Percentiles rank a stretch among this genome's conserved stretches.
These are phyloP conservation scores for Mesorhabditis belari DNA, from an alignment of 2,888 invertebrate genomes.

Conservation along the genomic window DNA sequence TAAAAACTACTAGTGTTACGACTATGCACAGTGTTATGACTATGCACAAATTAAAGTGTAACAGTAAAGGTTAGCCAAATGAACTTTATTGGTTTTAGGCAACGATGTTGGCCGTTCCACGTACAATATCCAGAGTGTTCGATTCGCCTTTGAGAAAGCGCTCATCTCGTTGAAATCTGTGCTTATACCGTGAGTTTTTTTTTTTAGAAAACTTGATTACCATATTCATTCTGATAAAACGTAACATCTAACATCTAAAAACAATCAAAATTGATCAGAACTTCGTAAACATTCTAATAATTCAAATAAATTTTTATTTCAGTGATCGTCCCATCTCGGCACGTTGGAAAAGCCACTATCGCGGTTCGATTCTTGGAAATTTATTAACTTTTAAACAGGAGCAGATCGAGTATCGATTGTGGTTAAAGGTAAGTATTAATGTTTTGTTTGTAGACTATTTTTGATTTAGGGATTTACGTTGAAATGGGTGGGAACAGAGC, in stretches of 20 bases:
- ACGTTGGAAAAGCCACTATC: neutral
- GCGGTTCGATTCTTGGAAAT: neutral
- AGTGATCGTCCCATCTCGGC: neutral
- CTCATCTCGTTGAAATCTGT: constrained; percentile 66
- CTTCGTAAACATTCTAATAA: too few species aligned
- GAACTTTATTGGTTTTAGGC: too few species aligned
- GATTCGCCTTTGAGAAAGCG: constrained; percentile 92
- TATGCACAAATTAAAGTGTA: too few species aligned
- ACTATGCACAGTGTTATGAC: too few species aligned
- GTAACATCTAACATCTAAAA: too few species aligned
- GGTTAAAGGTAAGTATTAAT: neutral
- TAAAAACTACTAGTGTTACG: too few species aligned
- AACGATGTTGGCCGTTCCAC: constrained; percentile 97
- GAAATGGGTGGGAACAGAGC: neutral
- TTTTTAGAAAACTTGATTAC: too few species aligned
- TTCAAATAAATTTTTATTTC: neutral
- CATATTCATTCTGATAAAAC: too few species aligned
- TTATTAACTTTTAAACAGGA: neutral
- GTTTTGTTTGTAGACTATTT: neutral
- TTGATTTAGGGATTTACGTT: neutral
- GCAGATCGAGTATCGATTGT: neutral
- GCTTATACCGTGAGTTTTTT: constrained; percentile 1
- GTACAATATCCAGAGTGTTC: constrained; percentile 82
- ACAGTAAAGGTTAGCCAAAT: too few species aligned
- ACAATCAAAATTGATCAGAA: too few species aligned